These are phyloP conservation scores for Narcine bancroftii DNA, from an alignment of 2,113 vertebrate genomes.

Conservation along the genomic window DNA sequence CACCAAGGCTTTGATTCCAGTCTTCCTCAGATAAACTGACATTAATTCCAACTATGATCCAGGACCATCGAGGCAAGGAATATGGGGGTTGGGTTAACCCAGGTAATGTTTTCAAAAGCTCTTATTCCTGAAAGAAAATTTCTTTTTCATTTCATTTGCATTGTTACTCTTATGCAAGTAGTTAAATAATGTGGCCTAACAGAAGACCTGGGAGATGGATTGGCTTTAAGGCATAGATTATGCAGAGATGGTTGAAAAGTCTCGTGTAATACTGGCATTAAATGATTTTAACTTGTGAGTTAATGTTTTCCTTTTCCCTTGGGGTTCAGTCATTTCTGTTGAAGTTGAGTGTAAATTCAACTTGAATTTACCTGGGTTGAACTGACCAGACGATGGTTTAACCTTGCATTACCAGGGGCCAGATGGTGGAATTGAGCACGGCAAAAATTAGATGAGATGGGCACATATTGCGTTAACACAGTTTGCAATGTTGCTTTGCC, in stretches of 20 bases:
- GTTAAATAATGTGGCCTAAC: neutral
- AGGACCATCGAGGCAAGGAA: neutral
- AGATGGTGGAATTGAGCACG: constrained; percentile 15
- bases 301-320: neutral
- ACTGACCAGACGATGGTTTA: neutral
- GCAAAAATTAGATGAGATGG: constrained; percentile 5
- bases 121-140: neutral
- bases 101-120: neutral
- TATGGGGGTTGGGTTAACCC: neutral
- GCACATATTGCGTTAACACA: neutral
- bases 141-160: too few species aligned
- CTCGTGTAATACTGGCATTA: neutral
- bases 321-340: neutral
- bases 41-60: neutral
- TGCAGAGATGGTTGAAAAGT: neutral
- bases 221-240: neutral
- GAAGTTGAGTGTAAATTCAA: neutral
- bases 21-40: neutral
- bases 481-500: neutral
- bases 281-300: neutral
- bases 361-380: neutral
- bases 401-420: neutral
- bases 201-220: neutral
- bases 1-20: too few species aligned
- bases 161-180: neutral